Evolutionary conservation across 2,113 vertebrate genomes (phyloP).

Genomic region (Nannospalax galili): DNA sequence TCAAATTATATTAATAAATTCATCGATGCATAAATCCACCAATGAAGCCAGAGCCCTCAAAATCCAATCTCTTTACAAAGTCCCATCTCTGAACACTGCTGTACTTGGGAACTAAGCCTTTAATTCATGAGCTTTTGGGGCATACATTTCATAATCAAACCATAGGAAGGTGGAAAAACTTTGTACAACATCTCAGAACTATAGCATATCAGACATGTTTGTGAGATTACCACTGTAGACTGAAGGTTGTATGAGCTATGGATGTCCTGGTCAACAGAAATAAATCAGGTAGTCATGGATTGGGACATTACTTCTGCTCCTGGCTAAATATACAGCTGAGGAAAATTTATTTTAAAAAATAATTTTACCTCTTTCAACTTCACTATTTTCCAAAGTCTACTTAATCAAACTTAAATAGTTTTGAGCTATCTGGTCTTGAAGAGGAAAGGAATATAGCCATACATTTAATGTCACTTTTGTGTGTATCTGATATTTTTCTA

Average conservation of each 20-base stretch:
- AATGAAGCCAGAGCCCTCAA: neutral
- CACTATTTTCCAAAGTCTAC: neutral
- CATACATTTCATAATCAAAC: neutral
- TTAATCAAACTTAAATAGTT: neutral
- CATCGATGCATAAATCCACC: neutral
- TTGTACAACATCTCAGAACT: neutral
- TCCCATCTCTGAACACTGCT: neutral
- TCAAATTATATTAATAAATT: neutral
- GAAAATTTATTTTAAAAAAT: neutral
- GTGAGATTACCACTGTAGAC: rapidly evolving
- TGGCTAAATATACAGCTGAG: neutral
- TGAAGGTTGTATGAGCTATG: rapidly evolving
- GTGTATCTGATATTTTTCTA: too few relatives aligned
- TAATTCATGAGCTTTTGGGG: neutral
- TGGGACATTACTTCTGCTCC: neutral
- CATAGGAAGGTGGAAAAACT: neutral
- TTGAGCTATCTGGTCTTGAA: neutral
- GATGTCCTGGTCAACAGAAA: neutral
- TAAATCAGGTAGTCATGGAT: neutral
- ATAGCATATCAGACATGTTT: too few relatives aligned
- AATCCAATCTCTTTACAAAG: neutral
- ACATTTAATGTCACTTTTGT: too few relatives aligned
- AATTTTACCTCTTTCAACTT: neutral
- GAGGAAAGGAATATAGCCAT: too few relatives aligned
- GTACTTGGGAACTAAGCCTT: neutral